Evolutionary conservation across 2,888 invertebrate genomes (phyloP).

Genomic region (Smittia sp.): DNA sequence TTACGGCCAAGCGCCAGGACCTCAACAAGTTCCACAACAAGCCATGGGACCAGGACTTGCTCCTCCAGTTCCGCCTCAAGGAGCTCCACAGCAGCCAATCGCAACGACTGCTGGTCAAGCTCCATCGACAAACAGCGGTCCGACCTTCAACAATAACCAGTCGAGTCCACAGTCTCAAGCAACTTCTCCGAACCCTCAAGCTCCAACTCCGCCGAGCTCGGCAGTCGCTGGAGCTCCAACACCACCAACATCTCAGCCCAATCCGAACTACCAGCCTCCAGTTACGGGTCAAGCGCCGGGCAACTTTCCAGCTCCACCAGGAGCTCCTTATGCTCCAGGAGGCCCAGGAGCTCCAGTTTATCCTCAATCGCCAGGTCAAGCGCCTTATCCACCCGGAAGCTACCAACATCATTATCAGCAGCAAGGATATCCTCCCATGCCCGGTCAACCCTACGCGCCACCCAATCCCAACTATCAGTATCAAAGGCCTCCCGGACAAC

Average conservation of each 20-base stretch:
- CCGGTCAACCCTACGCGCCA: slow-evolving; percentile 12
- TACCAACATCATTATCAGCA: slow-evolving; percentile 26
- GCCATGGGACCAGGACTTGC: slow-evolving; percentile 42
- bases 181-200: slow-evolving; percentile 45
- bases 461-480: slow-evolving; percentile 32
- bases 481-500: slow-evolving; percentile 9
- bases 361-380: neutral
- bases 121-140: slow-evolving; percentile 36
- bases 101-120: slow-evolving; percentile 42
- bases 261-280: slow-evolving; percentile 12
- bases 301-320: slow-evolving; percentile 14
- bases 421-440: slow-evolving; percentile 26
- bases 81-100: slow-evolving; percentile 49
- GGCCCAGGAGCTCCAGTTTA: neutral
- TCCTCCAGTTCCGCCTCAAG: slow-evolving; percentile 42
- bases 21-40: slow-evolving; percentile 43
- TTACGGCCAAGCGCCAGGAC: slow-evolving; percentile 47
- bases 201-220: slow-evolving; percentile 19
- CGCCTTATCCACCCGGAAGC: neutral
- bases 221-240: neutral
- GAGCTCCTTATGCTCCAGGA: neutral
- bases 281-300: neutral
- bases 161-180: slow-evolving; percentile 55
- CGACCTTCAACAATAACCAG: slow-evolving; percentile 53
- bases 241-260: neutral